Evolutionary conservation across 92 coral and sea anemone species (phyloP), one percentile per base, ranked within the genome.

Genomic region (Ricordea florida): DNA sequence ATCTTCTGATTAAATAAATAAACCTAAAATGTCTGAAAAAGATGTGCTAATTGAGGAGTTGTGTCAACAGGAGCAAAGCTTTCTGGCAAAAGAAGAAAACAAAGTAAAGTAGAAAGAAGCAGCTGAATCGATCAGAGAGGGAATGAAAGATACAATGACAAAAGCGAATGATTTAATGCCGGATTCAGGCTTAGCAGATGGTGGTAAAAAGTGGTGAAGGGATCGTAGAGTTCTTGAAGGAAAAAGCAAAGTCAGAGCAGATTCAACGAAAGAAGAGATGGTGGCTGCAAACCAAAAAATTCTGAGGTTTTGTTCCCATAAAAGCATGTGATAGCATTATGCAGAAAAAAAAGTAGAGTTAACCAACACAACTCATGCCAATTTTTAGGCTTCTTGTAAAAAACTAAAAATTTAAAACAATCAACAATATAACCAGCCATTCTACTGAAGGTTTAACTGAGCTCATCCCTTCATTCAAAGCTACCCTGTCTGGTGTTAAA

Each of bases 121-220:
- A 28, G 90, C 81, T 33, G 78, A 70, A 72, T 74, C 51, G 35
- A 51, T 84, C 16, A 69, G 85, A 51, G 90, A 85, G 48, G 22
- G 85, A 41, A 78, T 85, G 86, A 67, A 78, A 78, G 57, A 34
- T 70, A 56, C 62, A 62, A 57, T 56, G 70, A 79, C 28, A 40
- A 51, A 26, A 20, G 9, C 56, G 37, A 72, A 41, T 57, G 30
- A 74, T 30, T 74, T 60, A 46, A 55, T 7, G 58, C 41, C 38
- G 71, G 70, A 74, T 25, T 62, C 46, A 61, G 79, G 79, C 29
- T 61, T 47, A 21, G 75, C 50, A 36, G 80, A 29, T 40, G 56
- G 72, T 9, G 72, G 57, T 15, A 42, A 81, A 58, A 72, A 81
- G 48, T 62, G 75, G 57, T 11, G 52, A 49, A 42, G 89, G 78